Evolutionary conservation across 2,113 vertebrate species (phyloP), one percentile per base, ranked within the genome.

Genomic region (Oncorhynchus tshawytscha): DNA sequence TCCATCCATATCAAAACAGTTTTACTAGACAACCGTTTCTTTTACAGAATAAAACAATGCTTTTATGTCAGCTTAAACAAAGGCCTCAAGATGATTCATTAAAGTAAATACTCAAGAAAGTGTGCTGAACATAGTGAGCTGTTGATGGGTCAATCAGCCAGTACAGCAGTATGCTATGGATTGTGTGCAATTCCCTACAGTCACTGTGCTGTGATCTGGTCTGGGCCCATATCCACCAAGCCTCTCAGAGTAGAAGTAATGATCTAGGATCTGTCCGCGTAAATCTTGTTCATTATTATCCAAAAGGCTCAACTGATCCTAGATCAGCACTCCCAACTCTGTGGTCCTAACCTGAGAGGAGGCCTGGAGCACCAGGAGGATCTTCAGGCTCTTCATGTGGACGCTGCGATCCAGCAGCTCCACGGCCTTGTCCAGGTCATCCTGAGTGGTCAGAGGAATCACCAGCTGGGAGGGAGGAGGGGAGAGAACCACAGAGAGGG

Each of bases 311-410:
- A 45, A 45, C 39, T 45, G 8, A 11, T 45, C 39, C 39, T 45
- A 45, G 39, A 45, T 45, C 9, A 45, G 39, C 39, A 45, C 39
- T 45, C 39, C 39, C 9, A 11, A 45, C 39, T 45, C 39, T 11
- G 39, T 11, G 29, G 18, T 34, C n/a, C 89, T 73, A 89, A 99
- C 97, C 96, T 97, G 96, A 74, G 92, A 90, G 81, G 91, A 95
- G 75, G 91, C 90, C 79, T 96, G 95, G 71, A 95, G 87, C 81
- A 99, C 97, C 84, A 99, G 94, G 54, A 99, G 51, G 91, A 99
- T 97, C 91, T 97, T 98, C 73, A 99, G 95, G 82, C 97, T 99
- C 82, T 99, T 99, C 96, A 99, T 99, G 90, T 99, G 97, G 88
- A 97, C 90, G 59, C 97, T 99, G 77, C 97, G 95, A 88, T 99